phyloP scores from a whole-genome alignment of 2,113 vertebrate species.

The Myxocyprinus asiaticus region DNA sequence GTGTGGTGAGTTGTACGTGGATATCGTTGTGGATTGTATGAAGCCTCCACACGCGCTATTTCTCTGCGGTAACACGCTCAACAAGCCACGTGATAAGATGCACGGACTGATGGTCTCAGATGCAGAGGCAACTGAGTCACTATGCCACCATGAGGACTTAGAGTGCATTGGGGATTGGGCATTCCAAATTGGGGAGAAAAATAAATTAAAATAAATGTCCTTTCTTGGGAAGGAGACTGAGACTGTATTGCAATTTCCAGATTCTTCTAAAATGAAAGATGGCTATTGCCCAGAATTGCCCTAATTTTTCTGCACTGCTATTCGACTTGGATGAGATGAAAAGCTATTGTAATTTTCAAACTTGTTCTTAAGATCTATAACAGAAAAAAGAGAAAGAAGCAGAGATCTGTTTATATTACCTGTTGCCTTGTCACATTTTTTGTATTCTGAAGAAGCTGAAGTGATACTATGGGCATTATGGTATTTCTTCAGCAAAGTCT shows the following conservation, averaged over 20 bases:
- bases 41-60: too few relatives aligned
- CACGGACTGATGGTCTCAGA: too few relatives aligned
- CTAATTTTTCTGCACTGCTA: neutral
- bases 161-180: too few relatives aligned
- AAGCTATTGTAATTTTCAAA: slow-evolving; percentile 3
- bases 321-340: slow-evolving; percentile 19
- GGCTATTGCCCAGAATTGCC: slow-evolving; percentile 3
- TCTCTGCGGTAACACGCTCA: too few relatives aligned
- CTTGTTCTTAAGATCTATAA: neutral
- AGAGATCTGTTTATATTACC: slow-evolving; percentile 7
- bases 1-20: too few relatives aligned
- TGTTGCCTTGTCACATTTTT: neutral
- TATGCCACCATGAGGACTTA: too few relatives aligned
- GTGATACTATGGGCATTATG: slow-evolving; percentile 65
- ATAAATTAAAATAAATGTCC: too few relatives aligned
- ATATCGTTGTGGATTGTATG: too few relatives aligned
- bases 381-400: neutral
- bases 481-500: slow-evolving; percentile 65
- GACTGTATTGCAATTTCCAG: slow-evolving; percentile 17
- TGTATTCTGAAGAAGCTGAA: slow-evolving; percentile 46
- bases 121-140: too few relatives aligned
- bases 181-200: too few relatives aligned
- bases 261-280: slow-evolving; percentile 17
- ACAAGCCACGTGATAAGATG: too few relatives aligned
- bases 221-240: slow-evolving; percentile 9